phyloP scores from a whole-genome alignment of 1,140 invertebrate species.

The Heliconius melpomene region DNA sequence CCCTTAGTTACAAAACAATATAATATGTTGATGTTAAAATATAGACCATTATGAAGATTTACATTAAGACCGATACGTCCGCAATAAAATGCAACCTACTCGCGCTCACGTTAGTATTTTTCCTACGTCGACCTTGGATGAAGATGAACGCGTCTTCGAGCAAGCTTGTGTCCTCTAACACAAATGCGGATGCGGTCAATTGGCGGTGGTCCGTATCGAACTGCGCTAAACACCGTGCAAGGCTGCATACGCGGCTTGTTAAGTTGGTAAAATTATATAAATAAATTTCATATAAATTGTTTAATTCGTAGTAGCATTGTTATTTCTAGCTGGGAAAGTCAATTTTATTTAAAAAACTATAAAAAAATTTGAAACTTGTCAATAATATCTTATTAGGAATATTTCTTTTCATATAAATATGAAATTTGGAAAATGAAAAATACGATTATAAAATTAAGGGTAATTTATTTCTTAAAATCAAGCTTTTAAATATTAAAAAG shows the following conservation, averaged over 20 bases:
- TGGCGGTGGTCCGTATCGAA: conserved; percentile 70
- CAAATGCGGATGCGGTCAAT: conserved; percentile 79
- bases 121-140: conserved; percentile 62
- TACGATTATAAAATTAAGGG: too few species aligned
- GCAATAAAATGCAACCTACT: conserved; percentile 43
- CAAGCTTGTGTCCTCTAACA: conserved; percentile 72
- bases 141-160: conserved; percentile 71
- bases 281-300: not conserved
- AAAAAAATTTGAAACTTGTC: too few species aligned
- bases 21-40: not conserved
- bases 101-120: conserved; percentile 50
- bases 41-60: conserved; percentile 3
- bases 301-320: not conserved
- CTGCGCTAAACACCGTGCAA: conserved; percentile 74
- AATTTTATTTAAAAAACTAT: too few species aligned
- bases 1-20: not conserved
- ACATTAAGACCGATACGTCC: conserved; percentile 41
- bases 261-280: conserved; percentile 21
- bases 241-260: conserved; percentile 55
- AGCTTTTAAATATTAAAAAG: too few species aligned
- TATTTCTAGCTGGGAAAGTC: not conserved
- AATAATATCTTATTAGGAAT: too few species aligned
- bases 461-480: too few species aligned
- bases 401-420: too few species aligned
- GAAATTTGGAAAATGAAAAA: too few species aligned